Conservation (phyloP, 2,113 vertebrate species). For the Psilopogon haemacephalus region DNA sequence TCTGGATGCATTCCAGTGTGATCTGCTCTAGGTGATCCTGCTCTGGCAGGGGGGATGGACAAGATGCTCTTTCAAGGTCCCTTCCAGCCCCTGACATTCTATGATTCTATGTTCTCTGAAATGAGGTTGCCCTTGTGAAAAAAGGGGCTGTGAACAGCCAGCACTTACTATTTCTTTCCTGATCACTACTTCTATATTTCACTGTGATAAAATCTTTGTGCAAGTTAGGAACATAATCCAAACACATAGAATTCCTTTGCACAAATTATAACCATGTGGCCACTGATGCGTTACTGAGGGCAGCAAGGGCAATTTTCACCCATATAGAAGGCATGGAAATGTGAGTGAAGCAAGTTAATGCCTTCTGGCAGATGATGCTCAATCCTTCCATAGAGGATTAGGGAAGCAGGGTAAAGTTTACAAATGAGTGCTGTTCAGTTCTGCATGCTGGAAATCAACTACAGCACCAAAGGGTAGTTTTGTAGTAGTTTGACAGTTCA, state of each 20-base stretch:
- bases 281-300: neutral
- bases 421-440: neutral
- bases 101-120: too few relatives aligned
- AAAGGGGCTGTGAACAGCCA: neutral
- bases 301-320: neutral
- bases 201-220: neutral
- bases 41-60: too few relatives aligned
- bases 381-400: neutral
- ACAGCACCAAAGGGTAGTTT: neutral
- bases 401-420: neutral
- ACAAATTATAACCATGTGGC: neutral
- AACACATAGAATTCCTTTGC: neutral
- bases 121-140: neutral
- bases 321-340: neutral
- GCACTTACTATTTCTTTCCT: neutral
- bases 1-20: too few relatives aligned
- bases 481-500: neutral
- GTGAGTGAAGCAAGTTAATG: neutral
- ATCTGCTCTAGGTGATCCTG: too few relatives aligned
- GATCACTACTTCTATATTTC: neutral
- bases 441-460: neutral
- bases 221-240: neutral
- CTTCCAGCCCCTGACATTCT: too few relatives aligned
- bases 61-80: too few relatives aligned
- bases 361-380: neutral